Base-by-base conservation (phyloP, 2,113 vertebrate species). In the Etia nguti region DNA sequence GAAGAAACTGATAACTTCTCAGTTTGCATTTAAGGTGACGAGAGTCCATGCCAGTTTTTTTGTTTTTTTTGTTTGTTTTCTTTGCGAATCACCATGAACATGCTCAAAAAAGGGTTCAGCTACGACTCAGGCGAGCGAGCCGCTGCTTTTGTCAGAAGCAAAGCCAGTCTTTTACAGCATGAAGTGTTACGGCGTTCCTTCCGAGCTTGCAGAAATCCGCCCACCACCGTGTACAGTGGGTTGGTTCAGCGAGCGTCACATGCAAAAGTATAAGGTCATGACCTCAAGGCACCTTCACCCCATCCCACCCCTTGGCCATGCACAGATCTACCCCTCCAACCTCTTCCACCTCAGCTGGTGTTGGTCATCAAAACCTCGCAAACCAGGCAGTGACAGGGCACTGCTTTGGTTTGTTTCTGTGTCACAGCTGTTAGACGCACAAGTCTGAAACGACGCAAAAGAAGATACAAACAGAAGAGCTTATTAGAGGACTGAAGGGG, bases 261-360 rank as follows among this genome's bases (percentile, higher is more conserved):
- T 77, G 43, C 70, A 79, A 86, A 89, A 87, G 80, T 56, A 55
- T 89, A 85, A 89, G 88, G 92, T 86, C 80, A 13, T 43, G 91
- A 93, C 88, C 90, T 59, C 13, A 54, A 89, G 86, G 86, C 68
- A 86, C 90, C 75, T 68, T 34, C 2, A 89, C 70, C 82, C 81
- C 41, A 38, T 12, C 20, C 20, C 34, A 65, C 18, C 36, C 60
- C 80, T 8, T 2, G 11, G 26, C 79, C 80, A 59, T 22, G 34
- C 86, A 79, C 80, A 81, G 59, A 86, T 75, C 65, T 82, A 77
- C 77, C 81, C 26, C 62, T 79, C 48, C n/a, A 4, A 65, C 82
- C 89, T 85, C 81, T 84, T 90, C 83, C 31, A 22, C 85, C 82
- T 94, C 96, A 97, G 97, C 97, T 97, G 96, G 95, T 10, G 34